Percentiles rank a stretch among this genome's conserved stretches.
phyloP scores from a whole-genome alignment of 1,140 invertebrate species.

The Nixonia krombeini region DNA sequence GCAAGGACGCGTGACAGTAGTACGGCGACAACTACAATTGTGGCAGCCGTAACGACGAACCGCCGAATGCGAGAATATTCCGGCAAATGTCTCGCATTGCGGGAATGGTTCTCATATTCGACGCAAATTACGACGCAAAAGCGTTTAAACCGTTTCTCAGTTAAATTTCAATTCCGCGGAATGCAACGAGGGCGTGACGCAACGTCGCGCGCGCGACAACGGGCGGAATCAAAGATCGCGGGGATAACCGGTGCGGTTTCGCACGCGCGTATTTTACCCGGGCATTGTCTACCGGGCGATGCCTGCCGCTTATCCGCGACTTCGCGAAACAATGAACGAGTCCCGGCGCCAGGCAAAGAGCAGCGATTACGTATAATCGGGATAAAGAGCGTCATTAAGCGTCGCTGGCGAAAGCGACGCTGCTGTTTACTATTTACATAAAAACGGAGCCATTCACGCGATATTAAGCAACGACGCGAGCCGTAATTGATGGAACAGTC shows the following conservation, averaged over 20 bases:
- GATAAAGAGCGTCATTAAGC: slow-evolving; percentile 41
- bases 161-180: slow-evolving; percentile 28
- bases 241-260: slow-evolving; percentile 3
- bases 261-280: slow-evolving; percentile 15
- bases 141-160: slow-evolving; percentile 29
- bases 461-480: slow-evolving; percentile 32
- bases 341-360: slow-evolving; percentile 8
- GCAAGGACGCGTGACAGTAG: too few species aligned
- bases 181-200: slow-evolving; percentile 22
- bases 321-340: slow-evolving; percentile 12
- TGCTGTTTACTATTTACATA: slow-evolving; percentile 36
- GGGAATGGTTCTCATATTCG: too few species aligned
- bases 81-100: too few species aligned
- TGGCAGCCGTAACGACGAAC: too few species aligned
- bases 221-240: slow-evolving; percentile 4
- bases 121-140: too few species aligned
- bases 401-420: slow-evolving; percentile 28
- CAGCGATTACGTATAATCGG: slow-evolving; percentile 33
- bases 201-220: slow-evolving; percentile 9
- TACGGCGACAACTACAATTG: too few species aligned
- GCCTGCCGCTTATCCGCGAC: slow-evolving; percentile 11
- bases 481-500: too few species aligned
- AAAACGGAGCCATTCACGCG: slow-evolving; percentile 30
- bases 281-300: slow-evolving; percentile 4
- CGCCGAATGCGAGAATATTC: too few species aligned